Evolutionary conservation across 2,113 vertebrate species (phyloP).

Genomic region (Catharus fuscescens): DNA sequence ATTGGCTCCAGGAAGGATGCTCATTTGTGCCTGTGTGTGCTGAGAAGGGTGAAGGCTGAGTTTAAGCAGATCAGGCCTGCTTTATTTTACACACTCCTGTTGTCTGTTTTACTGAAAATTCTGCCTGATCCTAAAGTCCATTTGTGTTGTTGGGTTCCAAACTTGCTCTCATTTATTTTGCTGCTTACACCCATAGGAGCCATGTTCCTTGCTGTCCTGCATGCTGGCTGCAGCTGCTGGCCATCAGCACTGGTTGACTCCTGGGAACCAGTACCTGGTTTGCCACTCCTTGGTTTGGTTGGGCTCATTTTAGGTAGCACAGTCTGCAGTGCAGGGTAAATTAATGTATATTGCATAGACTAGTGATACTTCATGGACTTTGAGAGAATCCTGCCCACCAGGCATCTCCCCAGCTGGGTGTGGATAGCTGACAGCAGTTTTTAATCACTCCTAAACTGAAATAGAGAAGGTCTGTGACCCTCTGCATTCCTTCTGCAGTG

Average conservation of each 20-base stretch:
- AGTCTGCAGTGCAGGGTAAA: neutral
- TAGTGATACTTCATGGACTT: neutral
- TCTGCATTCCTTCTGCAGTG: neutral
- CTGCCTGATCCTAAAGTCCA: neutral
- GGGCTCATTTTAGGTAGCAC: neutral
- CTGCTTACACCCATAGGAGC: fast-evolving
- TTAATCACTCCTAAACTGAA: neutral
- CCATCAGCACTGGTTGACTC: fast-evolving
- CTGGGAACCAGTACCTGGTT: neutral
- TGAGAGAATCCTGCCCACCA: neutral
- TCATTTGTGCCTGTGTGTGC: neutral
- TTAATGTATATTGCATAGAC: neutral
- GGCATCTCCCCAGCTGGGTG: neutral
- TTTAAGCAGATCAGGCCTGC: constrained; percentile 44
- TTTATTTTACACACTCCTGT: constrained; percentile 37
- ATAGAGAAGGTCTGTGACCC: neutral
- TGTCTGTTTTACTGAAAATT: neutral
- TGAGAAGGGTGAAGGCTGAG: constrained; percentile 6
- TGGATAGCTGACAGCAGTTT: neutral
- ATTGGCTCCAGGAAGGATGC: neutral
- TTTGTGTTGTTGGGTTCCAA: neutral
- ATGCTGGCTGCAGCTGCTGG: neutral
- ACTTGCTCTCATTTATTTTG: neutral
- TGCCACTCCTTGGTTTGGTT: neutral
- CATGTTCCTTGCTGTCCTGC: neutral